These are phyloP conservation scores for Parnassius smintheus DNA, from an alignment of 2,888 invertebrate species.

Conservation along the genomic window DNA sequence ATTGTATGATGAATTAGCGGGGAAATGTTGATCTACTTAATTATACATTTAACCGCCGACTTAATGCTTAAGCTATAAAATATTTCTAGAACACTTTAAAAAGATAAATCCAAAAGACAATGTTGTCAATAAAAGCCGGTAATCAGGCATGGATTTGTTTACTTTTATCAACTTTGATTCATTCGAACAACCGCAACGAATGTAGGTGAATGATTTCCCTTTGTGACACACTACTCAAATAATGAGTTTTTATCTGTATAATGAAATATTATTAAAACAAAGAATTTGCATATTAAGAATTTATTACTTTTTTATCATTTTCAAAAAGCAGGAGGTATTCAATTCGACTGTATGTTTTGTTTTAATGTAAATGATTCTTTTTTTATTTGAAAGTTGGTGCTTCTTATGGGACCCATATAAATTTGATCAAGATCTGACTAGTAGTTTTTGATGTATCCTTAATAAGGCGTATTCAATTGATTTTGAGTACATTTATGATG, in stretches of 20 bases:
- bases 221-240: neutral
- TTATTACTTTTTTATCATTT: neutral
- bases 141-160: slow-evolving; percentile 12
- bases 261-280: neutral
- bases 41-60: too few relatives aligned
- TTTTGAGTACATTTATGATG: too few relatives aligned
- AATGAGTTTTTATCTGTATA: neutral
- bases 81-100: neutral
- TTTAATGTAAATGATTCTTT: too few relatives aligned
- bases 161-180: slow-evolving; percentile 7
- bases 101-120: neutral
- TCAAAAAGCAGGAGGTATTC: too few relatives aligned
- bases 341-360: too few relatives aligned
- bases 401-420: too few relatives aligned
- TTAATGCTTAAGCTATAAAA: too few relatives aligned
- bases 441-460: too few relatives aligned
- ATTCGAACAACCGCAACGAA: slow-evolving; percentile 2
- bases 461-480: too few relatives aligned
- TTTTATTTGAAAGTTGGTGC: too few relatives aligned
- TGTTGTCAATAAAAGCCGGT: slow-evolving; percentile 4
- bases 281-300: neutral
- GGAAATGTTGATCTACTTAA: too few relatives aligned
- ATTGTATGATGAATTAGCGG: neutral
- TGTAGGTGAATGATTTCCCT: neutral
- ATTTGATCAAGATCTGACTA: too few relatives aligned